phyloP scores from a whole-genome alignment of 2,113 vertebrate genomes.

The Chauna torquata region DNA sequence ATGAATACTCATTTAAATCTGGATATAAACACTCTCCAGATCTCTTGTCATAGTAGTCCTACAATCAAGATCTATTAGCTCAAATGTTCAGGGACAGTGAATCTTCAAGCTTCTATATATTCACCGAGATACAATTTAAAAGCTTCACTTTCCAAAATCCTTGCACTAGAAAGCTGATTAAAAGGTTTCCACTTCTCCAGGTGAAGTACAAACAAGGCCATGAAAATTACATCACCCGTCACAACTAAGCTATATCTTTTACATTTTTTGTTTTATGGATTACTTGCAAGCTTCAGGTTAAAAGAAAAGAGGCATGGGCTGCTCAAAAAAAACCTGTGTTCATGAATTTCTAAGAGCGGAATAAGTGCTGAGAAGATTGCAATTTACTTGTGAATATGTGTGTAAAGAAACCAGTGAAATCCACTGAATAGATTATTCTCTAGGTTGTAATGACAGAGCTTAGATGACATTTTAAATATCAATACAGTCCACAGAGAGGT shows the following conservation, averaged over 20 bases:
- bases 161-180: not conserved
- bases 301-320: not conserved
- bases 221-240: not conserved
- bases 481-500: not conserved
- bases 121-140: not conserved
- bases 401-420: not conserved
- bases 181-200: not conserved
- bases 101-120: not conserved
- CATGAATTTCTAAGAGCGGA: not conserved
- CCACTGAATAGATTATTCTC: not conserved
- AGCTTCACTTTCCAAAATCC: not conserved
- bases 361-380: not conserved
- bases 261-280: not conserved
- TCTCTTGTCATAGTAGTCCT: not conserved
- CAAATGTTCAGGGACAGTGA: not conserved
- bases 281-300: not conserved
- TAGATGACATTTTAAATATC: not conserved
- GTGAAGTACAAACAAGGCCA: not conserved
- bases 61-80: not conserved
- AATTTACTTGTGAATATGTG: not conserved
- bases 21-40: not conserved
- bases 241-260: not conserved
- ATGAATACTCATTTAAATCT: not conserved
- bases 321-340: not conserved
- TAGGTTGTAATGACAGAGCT: not conserved